A percentile compares a stretch with the other conserved stretches of the same genome.
Evolutionary conservation across 2,888 invertebrate genomes (phyloP).

Genomic region (Malthinus flaveolus): DNA sequence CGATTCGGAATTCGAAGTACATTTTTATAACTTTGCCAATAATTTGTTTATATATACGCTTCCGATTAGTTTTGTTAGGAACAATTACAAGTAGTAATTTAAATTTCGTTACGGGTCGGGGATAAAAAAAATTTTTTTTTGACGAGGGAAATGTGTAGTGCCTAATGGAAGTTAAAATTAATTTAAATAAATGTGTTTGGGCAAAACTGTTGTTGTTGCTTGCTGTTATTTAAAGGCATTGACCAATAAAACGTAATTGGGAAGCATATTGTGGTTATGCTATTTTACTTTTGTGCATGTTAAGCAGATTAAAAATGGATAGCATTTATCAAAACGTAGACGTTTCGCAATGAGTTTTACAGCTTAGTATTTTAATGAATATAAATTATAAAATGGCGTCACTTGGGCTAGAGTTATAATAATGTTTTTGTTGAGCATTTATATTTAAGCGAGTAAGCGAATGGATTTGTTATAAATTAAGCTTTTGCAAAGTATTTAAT

Average conservation of each 20-base stretch:
- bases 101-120: too few relatives aligned
- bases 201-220: background rate
- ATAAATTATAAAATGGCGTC: constrained; percentile 22
- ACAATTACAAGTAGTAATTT: too few relatives aligned
- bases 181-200: constrained; percentile 9
- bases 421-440: constrained; percentile 24
- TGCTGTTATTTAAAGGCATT: constrained; percentile 12
- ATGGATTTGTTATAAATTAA: constrained; percentile 24
- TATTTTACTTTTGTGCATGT: constrained; percentile 22
- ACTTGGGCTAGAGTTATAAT: constrained; percentile 20
- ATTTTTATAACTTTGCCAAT: too few relatives aligned
- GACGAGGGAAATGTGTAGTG: too few relatives aligned
- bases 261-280: constrained; percentile 20
- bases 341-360: constrained; percentile 24
- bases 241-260: constrained; percentile 23
- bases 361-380: constrained; percentile 25
- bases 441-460: constrained; percentile 13
- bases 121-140: too few relatives aligned
- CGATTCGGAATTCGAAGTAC: too few relatives aligned
- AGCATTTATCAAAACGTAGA: constrained; percentile 25
- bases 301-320: constrained; percentile 24
- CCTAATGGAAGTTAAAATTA: background rate
- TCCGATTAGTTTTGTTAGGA: too few relatives aligned
- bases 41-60: too few relatives aligned
- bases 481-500: constrained; percentile 19